Evolutionary conservation across 1,140 invertebrate genomes (phyloP).

Genomic region (Littorina saxatilis): DNA sequence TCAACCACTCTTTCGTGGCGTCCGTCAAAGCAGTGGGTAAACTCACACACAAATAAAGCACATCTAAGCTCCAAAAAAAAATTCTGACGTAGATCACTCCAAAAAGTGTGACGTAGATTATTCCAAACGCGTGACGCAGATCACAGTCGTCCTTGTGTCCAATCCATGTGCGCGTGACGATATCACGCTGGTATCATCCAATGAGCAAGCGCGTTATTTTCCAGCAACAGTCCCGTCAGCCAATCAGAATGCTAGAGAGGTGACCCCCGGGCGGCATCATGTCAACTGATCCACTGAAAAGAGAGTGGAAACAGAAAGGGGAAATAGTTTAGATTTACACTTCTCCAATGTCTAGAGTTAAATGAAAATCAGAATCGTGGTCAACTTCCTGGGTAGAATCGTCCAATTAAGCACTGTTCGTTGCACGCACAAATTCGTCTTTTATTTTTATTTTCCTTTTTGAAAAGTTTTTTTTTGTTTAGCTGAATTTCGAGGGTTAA

Average conservation of each 20-base stretch:
- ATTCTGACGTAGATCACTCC: no score
- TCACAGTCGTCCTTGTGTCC: neutral
- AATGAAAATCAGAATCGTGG: neutral
- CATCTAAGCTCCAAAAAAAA: neutral
- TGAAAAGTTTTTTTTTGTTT: neutral
- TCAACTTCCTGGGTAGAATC: constrained; percentile 26
- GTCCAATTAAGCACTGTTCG: neutral
- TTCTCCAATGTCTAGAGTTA: neutral
- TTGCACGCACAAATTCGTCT: no score
- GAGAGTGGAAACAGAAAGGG: constrained; percentile 44
- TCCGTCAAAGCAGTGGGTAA: no score
- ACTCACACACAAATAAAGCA: neutral
- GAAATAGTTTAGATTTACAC: neutral
- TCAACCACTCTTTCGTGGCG: no score
- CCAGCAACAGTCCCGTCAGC: neutral
- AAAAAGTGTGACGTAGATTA: no score
- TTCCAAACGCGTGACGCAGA: neutral
- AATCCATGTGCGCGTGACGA: neutral
- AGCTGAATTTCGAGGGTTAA: neutral
- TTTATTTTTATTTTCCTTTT: constrained; percentile 15
- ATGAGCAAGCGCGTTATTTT: neutral
- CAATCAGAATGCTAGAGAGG: constrained; percentile 6
- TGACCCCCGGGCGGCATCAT: constrained; percentile 46
- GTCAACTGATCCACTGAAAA: constrained; percentile 57
- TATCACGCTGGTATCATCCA: neutral